These are phyloP conservation scores for Aphidoletes aphidimyza DNA, from an alignment of 2,888 invertebrate genomes.

Conservation along the genomic window DNA sequence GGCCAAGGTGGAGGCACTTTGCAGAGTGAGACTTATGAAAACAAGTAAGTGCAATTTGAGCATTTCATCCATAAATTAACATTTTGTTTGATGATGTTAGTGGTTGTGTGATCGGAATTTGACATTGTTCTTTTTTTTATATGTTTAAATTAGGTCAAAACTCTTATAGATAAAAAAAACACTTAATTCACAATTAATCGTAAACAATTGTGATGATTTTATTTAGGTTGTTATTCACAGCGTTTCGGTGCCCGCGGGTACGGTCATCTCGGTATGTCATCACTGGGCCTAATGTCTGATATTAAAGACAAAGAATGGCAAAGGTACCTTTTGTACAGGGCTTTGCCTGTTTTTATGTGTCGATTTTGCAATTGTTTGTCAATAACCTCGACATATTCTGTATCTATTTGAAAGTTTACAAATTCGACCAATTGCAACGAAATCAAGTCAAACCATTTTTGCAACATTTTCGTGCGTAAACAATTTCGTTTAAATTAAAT, in stretches of 20 bases:
- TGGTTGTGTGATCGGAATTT: neutral
- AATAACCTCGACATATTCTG: neutral
- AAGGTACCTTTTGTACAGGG: constrained; percentile 68
- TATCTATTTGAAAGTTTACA: too few relatives aligned
- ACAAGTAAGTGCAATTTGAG: constrained; percentile 73
- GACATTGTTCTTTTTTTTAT: too few relatives aligned
- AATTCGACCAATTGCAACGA: too few relatives aligned
- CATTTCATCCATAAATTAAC: neutral
- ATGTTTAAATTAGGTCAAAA: neutral
- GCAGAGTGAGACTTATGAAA: constrained; percentile 87
- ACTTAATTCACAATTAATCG: neutral
- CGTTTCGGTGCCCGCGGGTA: constrained; percentile 94
- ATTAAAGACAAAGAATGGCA: constrained; percentile 81
- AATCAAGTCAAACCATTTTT: too few relatives aligned
- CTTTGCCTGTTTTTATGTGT: neutral
- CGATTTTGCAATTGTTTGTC: neutral
- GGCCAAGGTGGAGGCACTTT: constrained; percentile 95
- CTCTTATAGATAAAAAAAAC: neutral
- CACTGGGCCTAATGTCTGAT: constrained; percentile 86
- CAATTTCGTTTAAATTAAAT: too few relatives aligned
- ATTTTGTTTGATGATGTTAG: neutral
- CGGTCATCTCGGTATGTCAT: constrained; percentile 89
- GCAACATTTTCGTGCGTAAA: too few relatives aligned
- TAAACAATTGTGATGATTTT: neutral
- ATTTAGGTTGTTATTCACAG: constrained; percentile 91